Percentiles rank a stretch among this genome's conserved stretches.
Conservation (phyloP, 2,113 vertebrate genomes). For the Felis catus region F.catus_Fca126_mat1.0 CM031420.1:49991001-49991500, state of each 20-base stretch:
- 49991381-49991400: background rate
- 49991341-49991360: conserved; percentile 5
- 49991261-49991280: background rate
- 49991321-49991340: background rate
- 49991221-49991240: background rate
- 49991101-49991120: background rate
- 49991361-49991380: background rate
- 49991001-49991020: conserved; percentile 32
- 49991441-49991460: background rate
- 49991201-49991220: background rate
- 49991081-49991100: background rate
- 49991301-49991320: background rate
- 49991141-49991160: background rate
- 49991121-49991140: background rate
- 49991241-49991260: background rate
- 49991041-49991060: background rate
- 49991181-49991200: background rate
- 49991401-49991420: background rate
- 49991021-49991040: background rate
- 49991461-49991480: background rate
- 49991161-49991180: background rate
- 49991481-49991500: no score
- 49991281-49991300: conserved; percentile 11
- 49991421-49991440: background rate
- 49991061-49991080: background rate